Conservation (phyloP, 2,113 vertebrate species). For the Periophthalmus modestus region DNA sequence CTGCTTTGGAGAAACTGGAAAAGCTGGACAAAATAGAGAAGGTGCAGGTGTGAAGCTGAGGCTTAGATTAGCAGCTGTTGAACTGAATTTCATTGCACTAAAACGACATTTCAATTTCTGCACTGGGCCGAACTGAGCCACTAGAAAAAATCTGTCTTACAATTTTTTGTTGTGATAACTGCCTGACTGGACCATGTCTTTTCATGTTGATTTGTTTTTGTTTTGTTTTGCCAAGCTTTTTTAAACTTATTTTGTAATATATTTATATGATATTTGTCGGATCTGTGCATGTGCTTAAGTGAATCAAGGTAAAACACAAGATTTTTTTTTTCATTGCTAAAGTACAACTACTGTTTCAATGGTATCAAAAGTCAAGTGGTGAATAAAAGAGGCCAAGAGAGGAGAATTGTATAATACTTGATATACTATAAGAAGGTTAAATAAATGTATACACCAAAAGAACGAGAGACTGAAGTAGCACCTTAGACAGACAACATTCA, state of each 20-base stretch:
- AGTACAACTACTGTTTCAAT: conserved; percentile 79
- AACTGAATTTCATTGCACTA: conserved; percentile 90
- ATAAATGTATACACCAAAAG: conserved; percentile 91
- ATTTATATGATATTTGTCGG: conserved; percentile 84
- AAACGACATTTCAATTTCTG: conserved; percentile 84
- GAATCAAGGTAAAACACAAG: conserved; percentile 91
- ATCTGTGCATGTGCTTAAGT: conserved; percentile 86
- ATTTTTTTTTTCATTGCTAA: conserved; percentile 78
- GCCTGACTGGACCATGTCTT: conserved; percentile 93
- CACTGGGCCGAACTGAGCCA: conserved; percentile 96
- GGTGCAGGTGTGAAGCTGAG: conserved; percentile 75
- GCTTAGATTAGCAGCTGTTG: conserved; percentile 83
- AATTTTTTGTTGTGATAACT: conserved; percentile 85
- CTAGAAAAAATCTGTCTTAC: conserved; percentile 86
- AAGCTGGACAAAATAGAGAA: conserved; percentile 85
- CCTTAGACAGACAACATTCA: conserved; percentile 79
- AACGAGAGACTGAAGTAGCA: conserved; percentile 91
- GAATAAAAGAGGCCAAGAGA: conserved; percentile 81
- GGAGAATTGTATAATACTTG: conserved; percentile 78
- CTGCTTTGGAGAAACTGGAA: conserved; percentile 96
- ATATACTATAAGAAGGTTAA: conserved; percentile 87
- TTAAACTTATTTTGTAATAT: conserved; percentile 80
- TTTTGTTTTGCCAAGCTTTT: conserved; percentile 80
- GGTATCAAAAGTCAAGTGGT: conserved; percentile 80
- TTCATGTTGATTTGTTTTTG: conserved; percentile 71